Base-by-base conservation (phyloP, 2,888 invertebrate species). In the Adineta ricciae region DNA sequence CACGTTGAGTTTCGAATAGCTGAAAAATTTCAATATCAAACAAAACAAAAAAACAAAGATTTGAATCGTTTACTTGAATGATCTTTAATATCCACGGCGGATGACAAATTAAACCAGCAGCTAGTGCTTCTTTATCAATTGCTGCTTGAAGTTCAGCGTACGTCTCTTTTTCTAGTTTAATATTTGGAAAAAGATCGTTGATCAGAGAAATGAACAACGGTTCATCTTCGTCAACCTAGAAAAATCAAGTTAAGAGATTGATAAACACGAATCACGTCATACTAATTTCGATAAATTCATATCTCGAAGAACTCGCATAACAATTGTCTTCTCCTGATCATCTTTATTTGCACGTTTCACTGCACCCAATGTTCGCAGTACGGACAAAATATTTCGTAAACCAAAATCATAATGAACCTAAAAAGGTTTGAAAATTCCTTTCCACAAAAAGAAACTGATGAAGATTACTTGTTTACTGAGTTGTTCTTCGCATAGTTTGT, bases 251-350 rank as follows among this genome's bases (percentile, higher is more conserved):
- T 5, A 46, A 46, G 5, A 46, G 8, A 24, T 36, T 36, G 19
- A 9, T 36, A 4, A 36, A 11, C 14, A 21, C 2, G 46, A 46
- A 46, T 32, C 5, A n/a, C 8, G 7, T 91, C 92, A 92, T 87
- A 96, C 97, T 84, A 97, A 91, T 91, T 97, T 97, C 8, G 97
- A 97, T 36, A 97, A 92, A 92, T 97, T 97, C 97, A 97, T 97
- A 90, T 97, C 97, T 87, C 97, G 92, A 87, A 97, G 91, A 21
- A 97, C 97, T 88, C 97, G 92, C 97, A 97, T 97, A 24, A 97
- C 97, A 87, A 96, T 97, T 21, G 96, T 96, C 88, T 95, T 95
- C 91, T 97, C 97, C 16, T 89, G 89, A 49, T 84, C 85, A 84
- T 89, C 88, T 4, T 89, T 89, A 86, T 88, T 90, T 27, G 88